phyloP scores from a whole-genome alignment of 2,888 invertebrate genomes.

The Drosophila neutralis region DNA sequence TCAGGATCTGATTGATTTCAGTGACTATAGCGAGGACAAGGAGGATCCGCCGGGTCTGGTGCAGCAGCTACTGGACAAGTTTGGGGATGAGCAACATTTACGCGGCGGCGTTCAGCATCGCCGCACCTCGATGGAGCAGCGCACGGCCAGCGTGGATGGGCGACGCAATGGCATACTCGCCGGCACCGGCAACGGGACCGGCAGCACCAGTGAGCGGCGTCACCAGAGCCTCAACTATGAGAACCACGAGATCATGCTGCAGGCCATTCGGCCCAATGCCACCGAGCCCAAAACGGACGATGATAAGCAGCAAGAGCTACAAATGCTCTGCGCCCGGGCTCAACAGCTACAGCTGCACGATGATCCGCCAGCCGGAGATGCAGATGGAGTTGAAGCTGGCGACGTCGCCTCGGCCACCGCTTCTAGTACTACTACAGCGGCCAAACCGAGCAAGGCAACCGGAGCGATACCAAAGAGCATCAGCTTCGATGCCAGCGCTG shows the following conservation, averaged over 20 bases:
- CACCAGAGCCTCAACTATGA: conserved; percentile 84
- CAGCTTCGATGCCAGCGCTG: conserved; percentile 95
- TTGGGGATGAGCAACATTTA: conserved; percentile 62
- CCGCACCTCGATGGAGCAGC: conserved; percentile 81
- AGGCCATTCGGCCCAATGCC: conserved; percentile 48
- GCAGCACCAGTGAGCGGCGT: conserved; percentile 58
- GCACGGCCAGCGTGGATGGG: conserved; percentile 83
- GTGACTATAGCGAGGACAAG: conserved; percentile 81
- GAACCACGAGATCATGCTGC: conserved; percentile 84
- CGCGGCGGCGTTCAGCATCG: conserved; percentile 79
- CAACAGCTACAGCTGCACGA: conserved; percentile 77
- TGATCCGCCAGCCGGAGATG: conserved; percentile 15
- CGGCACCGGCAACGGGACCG: conserved; percentile 44
- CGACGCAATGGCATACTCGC: conserved; percentile 84
- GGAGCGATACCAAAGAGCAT: conserved; percentile 96
- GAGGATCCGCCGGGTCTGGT: conserved; percentile 69
- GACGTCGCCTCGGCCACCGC: not conserved
- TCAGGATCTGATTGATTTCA: conserved; percentile 83
- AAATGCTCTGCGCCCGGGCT: conserved; percentile 80
- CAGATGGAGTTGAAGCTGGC: not conserved
- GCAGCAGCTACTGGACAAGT: conserved; percentile 68
- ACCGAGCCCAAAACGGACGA: conserved; percentile 80
- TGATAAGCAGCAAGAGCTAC: conserved; percentile 77
- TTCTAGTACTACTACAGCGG: not conserved
- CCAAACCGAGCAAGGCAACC: conserved; percentile 87